Conservation (phyloP, 2,797 vertebrate species). For the Parauchenoglanis punctatus region DNA sequence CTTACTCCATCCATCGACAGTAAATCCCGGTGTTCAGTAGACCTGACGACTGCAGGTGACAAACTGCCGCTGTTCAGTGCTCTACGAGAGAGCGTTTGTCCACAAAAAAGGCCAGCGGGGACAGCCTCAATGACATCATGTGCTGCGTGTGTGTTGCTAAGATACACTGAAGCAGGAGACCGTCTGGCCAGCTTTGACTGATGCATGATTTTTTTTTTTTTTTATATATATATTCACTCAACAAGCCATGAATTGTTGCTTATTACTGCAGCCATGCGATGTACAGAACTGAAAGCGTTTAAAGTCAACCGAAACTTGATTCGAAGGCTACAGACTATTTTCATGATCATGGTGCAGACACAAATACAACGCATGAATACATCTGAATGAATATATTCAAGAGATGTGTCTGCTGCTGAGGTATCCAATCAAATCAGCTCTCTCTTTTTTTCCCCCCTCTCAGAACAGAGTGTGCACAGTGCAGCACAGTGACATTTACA, state of each 20-base stretch:
- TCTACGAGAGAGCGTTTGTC: conserved; percentile 3
- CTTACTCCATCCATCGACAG: not conserved
- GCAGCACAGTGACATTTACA: conserved; percentile 8
- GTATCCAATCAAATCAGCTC: not conserved
- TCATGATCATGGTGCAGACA: not conserved
- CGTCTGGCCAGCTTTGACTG: conserved; percentile 6
- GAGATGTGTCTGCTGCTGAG: not conserved
- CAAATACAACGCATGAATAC: not conserved
- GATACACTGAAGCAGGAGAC: conserved; percentile 35
- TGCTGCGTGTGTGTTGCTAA: conserved; percentile 40
- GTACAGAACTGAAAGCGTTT: not conserved
- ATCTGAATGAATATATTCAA: not conserved
- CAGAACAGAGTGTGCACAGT: not conserved
- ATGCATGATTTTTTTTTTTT: conserved; percentile 4
- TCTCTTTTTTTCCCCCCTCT: not conserved
- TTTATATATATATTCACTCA: not conserved
- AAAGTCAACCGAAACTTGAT: not conserved
- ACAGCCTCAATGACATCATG: conserved; percentile 28
- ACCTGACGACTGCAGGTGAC: conserved; percentile 18
- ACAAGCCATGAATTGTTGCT: conserved; percentile 8
- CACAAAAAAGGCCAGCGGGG: conserved; percentile 30
- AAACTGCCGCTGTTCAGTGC: conserved; percentile 13
- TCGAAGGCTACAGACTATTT: not conserved
- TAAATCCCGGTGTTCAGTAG: conserved; percentile 32
- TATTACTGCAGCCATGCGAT: not conserved